Evolutionary conservation across 1,140 invertebrate species (phyloP).

Genomic region (Holcopasites calliopsidis): DNA sequence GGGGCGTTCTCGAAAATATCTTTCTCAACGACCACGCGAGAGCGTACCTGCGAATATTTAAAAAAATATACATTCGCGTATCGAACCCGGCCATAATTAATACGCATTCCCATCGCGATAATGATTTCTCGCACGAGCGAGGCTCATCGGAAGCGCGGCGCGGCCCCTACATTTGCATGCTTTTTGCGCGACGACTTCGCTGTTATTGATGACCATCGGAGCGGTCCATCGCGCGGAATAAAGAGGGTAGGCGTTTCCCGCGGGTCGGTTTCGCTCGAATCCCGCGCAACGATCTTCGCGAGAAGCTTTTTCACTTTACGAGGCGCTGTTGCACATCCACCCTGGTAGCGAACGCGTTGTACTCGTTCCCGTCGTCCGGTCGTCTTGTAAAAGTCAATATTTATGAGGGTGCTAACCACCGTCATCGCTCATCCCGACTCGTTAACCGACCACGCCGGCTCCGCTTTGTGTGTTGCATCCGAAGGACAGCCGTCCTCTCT

Average conservation of each 20-base stretch:
- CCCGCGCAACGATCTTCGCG: conserved; percentile 56
- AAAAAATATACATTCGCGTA: no score
- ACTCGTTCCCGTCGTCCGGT: conserved; percentile 25
- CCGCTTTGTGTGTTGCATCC: conserved; percentile 62
- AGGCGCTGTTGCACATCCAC: conserved; percentile 40
- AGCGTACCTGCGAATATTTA: no score
- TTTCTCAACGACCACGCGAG: no score
- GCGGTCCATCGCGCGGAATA: conserved; percentile 42
- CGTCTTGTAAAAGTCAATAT: conserved; percentile 72
- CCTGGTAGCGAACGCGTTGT: conserved; percentile 2
- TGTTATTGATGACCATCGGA: conserved; percentile 52
- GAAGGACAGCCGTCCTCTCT: conserved; percentile 60
- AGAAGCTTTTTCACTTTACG: conserved; percentile 67
- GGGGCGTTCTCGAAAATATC: no score
- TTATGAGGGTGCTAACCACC: conserved; percentile 74
- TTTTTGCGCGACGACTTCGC: conserved; percentile 51
- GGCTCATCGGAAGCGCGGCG: conserved; percentile 16
- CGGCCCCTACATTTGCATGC: conserved; percentile 33
- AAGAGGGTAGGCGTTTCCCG: conserved; percentile 58
- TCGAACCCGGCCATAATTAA: no score
- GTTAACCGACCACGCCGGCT: conserved; percentile 62
- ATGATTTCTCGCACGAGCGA: conserved; percentile 1
- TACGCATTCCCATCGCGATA: neutral
- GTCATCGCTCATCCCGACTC: conserved; percentile 72
- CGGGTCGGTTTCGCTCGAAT: conserved; percentile 50